Conservation (phyloP, 1,140 invertebrate genomes). For the Rhopalosiphum maidis region DNA sequence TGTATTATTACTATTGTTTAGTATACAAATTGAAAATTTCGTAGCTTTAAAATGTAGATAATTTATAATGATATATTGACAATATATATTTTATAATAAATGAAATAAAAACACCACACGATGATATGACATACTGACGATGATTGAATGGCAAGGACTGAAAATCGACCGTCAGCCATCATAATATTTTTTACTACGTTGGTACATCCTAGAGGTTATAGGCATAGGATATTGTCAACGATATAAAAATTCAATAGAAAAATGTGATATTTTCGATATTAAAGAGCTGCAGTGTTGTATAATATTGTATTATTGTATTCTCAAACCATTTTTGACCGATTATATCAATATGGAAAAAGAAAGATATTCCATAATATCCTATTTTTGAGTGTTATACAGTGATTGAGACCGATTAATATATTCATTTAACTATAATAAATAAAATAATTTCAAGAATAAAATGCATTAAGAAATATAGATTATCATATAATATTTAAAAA, state of each 20-base stretch:
- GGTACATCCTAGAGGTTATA: not conserved
- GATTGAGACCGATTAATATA: too few species aligned
- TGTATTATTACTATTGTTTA: not conserved
- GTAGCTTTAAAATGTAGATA: not conserved
- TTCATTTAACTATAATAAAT: too few species aligned
- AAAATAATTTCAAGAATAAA: too few species aligned
- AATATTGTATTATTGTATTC: not conserved
- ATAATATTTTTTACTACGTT: not conserved
- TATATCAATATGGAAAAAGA: not conserved
- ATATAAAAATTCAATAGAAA: not conserved
- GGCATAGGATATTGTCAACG: not conserved
- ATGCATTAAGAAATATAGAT: too few species aligned
- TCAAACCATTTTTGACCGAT: not conserved
- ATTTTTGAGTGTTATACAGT: too few species aligned
- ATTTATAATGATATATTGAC: not conserved
- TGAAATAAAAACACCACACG: not conserved
- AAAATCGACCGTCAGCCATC: not conserved
- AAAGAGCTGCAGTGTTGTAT: not conserved
- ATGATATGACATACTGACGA: not conserved
- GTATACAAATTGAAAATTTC: not conserved
- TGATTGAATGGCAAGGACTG: not conserved
- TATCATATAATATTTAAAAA: too few species aligned
- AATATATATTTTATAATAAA: not conserved
- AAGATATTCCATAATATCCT: too few species aligned
- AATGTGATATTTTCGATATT: not conserved